Conservation (phyloP, 2,113 vertebrate species). For the Sylvietta virens region DNA sequence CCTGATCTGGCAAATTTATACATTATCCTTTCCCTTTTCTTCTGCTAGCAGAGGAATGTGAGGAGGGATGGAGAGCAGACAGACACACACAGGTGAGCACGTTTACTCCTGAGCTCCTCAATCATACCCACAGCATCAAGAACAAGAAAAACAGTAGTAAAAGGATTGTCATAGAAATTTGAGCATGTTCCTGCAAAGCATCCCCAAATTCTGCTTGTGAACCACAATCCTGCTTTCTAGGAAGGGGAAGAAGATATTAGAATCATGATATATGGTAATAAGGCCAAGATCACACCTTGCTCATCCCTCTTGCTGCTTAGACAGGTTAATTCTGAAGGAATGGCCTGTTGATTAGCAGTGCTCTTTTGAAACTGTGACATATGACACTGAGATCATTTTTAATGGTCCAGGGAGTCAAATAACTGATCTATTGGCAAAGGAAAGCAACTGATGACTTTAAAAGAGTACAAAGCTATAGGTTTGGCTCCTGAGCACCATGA, state of each 20-base stretch:
- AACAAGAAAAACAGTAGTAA: background rate
- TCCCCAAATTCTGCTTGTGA: background rate
- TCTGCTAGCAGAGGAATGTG: background rate
- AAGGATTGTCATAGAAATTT: background rate
- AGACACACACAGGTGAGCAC: background rate
- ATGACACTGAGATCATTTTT: background rate
- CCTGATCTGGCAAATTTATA: background rate
- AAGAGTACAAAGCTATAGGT: background rate
- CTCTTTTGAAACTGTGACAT: background rate
- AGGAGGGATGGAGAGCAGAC: background rate
- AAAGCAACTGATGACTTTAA: background rate
- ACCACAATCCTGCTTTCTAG: background rate
- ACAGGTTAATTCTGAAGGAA: background rate
- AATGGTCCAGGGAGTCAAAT: background rate
- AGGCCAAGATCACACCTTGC: background rate
- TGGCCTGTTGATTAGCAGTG: background rate
- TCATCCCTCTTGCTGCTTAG: background rate
- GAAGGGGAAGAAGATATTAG: background rate
- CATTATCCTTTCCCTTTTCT: background rate
- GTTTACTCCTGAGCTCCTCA: background rate
- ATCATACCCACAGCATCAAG: background rate
- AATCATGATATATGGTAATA: fast-evolving
- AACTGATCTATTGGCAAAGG: background rate
- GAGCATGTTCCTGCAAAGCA: background rate
- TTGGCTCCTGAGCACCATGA: background rate